These are phyloP conservation scores for Neelides sp. DNA, from an alignment of 1,140 invertebrate species.

Conservation along the genomic window DNA sequence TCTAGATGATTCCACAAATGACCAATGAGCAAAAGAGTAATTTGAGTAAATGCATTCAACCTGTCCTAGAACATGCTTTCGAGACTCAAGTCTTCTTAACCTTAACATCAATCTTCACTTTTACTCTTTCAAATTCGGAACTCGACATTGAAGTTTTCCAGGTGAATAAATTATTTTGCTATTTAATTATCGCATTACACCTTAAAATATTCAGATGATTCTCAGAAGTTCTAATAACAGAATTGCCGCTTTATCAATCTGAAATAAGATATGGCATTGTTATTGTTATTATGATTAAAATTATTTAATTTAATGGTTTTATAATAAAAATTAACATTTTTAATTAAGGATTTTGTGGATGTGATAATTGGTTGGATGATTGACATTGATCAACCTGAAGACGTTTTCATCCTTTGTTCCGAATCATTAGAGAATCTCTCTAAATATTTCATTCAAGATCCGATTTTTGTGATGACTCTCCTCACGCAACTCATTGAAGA, in stretches of 20 bases:
- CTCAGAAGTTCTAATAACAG: conserved; percentile 1
- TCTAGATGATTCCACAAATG: not conserved
- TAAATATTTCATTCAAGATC: conserved; percentile 16
- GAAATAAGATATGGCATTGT: not conserved
- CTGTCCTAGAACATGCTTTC: conserved; percentile 1
- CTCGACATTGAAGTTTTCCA: not conserved
- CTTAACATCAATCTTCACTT: not conserved
- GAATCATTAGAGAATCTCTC: conserved; percentile 13
- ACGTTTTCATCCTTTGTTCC: conserved; percentile 13
- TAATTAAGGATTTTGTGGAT: conserved; percentile 22
- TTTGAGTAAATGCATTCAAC: not conserved
- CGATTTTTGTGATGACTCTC: conserved; percentile 8
- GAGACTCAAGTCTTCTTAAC: not conserved
- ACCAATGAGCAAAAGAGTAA: not conserved
- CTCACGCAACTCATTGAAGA: conserved; percentile 3
- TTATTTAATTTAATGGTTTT: too few species aligned
- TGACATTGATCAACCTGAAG: conserved; percentile 16
- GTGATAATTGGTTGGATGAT: conserved; percentile 28
- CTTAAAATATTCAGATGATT: not conserved
- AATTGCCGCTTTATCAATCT: not conserved
- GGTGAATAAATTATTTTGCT: not conserved
- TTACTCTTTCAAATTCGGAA: not conserved
- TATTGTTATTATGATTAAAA: too few species aligned
- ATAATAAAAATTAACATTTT: conserved; percentile 2
- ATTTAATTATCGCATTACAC: not conserved